A percentile compares a stretch with the other conserved stretches of the same genome.
Conservation (phyloP, 2,113 vertebrate genomes). For the Chrysochloris asiatica region DNA sequence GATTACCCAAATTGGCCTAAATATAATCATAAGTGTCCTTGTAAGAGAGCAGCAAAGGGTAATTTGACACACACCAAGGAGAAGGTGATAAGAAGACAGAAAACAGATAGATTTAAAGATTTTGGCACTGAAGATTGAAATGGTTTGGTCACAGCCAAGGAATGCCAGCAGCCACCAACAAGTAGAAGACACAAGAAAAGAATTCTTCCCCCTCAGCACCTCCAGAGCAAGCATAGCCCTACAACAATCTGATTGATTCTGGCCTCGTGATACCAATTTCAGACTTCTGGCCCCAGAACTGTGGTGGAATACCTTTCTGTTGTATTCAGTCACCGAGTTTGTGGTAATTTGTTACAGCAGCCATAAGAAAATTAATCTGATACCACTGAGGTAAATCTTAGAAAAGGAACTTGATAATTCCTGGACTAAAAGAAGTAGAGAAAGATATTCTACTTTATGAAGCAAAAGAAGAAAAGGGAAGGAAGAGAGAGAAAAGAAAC, state of each 20-base stretch:
- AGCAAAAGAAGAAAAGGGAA: neutral
- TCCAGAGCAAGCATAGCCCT: neutral
- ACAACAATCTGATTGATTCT: neutral
- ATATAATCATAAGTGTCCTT: neutral
- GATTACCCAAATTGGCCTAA: neutral
- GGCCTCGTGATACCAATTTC: neutral
- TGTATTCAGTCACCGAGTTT: neutral
- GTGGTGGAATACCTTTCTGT: neutral
- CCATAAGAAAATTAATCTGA: neutral
- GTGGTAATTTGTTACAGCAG: neutral
- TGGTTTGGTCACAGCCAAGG: neutral
- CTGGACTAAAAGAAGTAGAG: neutral
- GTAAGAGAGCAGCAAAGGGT: neutral
- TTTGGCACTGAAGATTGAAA: neutral
- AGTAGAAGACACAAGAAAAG: neutral
- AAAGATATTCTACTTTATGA: neutral
- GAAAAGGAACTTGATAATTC: neutral
- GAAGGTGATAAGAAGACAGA: neutral
- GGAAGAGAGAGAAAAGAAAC: no score
- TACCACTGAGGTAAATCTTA: neutral
- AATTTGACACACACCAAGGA: neutral
- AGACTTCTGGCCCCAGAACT: neutral
- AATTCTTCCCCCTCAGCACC: neutral
- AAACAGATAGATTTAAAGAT: neutral
- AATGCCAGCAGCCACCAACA: neutral